A percentile compares a stretch with the other conserved stretches of the same genome.
phyloP scores from a whole-genome alignment of 2,113 vertebrate genomes.

The Hippoglossus stenolepis region DNA sequence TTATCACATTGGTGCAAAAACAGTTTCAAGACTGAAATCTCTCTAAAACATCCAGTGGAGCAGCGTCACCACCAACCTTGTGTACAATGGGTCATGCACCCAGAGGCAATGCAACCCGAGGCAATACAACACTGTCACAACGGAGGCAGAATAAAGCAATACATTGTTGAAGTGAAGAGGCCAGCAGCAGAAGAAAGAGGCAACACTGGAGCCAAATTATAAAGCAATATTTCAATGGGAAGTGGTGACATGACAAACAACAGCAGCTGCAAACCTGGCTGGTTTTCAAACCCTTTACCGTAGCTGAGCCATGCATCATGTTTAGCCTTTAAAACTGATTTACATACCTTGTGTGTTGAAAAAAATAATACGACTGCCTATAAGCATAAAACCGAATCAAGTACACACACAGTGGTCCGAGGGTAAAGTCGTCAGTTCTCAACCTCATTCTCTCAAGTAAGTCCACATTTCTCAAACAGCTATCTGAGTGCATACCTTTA shows the following conservation, averaged over 20 bases:
- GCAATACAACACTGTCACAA: conserved; percentile 28
- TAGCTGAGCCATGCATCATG: background rate
- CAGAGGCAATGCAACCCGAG: conserved; percentile 4
- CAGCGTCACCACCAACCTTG: background rate
- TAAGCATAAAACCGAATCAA: background rate
- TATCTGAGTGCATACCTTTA: background rate
- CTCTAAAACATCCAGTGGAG: background rate
- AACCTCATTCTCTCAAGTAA: too few relatives aligned
- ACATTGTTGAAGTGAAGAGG: conserved; percentile 15
- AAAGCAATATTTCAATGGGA: conserved; percentile 29
- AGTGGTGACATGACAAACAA: conserved; percentile 8
- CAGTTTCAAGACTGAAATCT: conserved; percentile 3
- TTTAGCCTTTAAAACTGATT: background rate
- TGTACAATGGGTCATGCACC: conserved; percentile 6
- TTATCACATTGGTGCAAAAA: background rate
- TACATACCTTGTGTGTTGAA: background rate
- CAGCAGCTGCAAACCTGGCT: background rate
- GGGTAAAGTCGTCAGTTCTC: background rate
- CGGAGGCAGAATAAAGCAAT: conserved; percentile 11
- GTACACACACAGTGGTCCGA: background rate
- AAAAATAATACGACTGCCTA: background rate
- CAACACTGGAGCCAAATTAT: conserved; percentile 18
- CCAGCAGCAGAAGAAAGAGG: conserved; percentile 7
- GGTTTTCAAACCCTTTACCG: background rate
- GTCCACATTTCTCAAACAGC: background rate